These are phyloP conservation scores for Cosmopolites sordidus DNA, from an alignment of 2,888 invertebrate species.

Conservation along the genomic window DNA sequence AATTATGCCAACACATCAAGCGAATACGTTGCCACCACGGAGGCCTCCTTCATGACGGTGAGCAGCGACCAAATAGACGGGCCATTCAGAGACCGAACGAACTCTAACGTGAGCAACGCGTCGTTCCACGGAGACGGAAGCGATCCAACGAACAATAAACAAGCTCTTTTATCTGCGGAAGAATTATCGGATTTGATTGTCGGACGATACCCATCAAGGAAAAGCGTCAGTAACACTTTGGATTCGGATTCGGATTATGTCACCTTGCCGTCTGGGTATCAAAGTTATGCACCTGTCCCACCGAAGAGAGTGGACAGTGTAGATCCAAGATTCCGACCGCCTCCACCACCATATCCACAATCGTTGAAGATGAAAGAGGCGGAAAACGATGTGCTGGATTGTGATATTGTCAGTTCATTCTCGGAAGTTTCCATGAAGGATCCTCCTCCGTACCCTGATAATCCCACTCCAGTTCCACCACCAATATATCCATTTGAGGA, in stretches of 20 bases:
- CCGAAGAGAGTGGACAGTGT: slow-evolving; percentile 66
- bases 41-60: slow-evolving; percentile 27
- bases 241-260: slow-evolving; percentile 90
- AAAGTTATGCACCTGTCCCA: slow-evolving; percentile 59
- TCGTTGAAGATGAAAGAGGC: slow-evolving; percentile 35
- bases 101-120: slow-evolving; percentile 74
- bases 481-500: slow-evolving; percentile 64
- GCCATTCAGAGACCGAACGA: slow-evolving; percentile 63
- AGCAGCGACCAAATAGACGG: slow-evolving; percentile 49
- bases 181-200: slow-evolving; percentile 81
- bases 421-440: slow-evolving; percentile 50
- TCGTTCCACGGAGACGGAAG: slow-evolving; percentile 88
- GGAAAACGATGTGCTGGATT: slow-evolving; percentile 33
- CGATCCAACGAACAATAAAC: slow-evolving; percentile 76
- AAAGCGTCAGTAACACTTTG: slow-evolving; percentile 78
- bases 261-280: slow-evolving; percentile 58
- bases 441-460: slow-evolving; percentile 64
- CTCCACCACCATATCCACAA: slow-evolving; percentile 49
- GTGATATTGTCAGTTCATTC: slow-evolving; percentile 37
- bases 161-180: slow-evolving; percentile 73
- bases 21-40: slow-evolving; percentile 40
- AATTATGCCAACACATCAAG: slow-evolving; percentile 40
- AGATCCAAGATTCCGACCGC: slow-evolving; percentile 49
- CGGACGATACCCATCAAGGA: slow-evolving; percentile 71
- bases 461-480: slow-evolving; percentile 52